Evolutionary conservation across 2,113 vertebrate species (phyloP), one percentile per base, ranked within the genome.

Genomic region (Todiramphus saurophagus): DNA sequence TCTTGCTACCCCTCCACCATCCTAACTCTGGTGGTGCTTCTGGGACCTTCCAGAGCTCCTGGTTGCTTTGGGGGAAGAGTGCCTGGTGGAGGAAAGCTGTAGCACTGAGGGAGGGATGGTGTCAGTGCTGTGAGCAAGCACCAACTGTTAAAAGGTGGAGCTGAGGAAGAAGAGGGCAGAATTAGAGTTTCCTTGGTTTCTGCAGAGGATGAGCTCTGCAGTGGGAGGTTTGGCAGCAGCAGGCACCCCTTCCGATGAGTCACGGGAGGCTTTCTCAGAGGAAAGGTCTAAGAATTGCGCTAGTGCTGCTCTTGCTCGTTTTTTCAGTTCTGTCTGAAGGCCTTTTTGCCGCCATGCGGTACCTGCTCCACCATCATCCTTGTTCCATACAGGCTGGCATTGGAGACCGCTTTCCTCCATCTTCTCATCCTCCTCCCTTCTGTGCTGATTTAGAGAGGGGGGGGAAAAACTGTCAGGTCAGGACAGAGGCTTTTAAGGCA

Each of bases 201-300:
- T 87, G 77, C 87, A 94, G 83, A 74, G 83, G 53, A 77, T 81
- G 83, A 87, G 83, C 69, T 95, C 74, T 91, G 88, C 77, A 79
- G 89, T 92, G 90, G 89, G 90, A 96, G 79, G 58, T 79, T 95
- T 96, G 94, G 90, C 89, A 94, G 83, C 90, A 90, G 83, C 86
- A 87, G 53, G 31, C 69, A 59, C 89, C 96, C 84, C 94, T 92
- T 92, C 59, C 2, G 18, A 27, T 94, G 96, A 91, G 77, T 92
- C 83, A 94, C 67, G 23, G 68, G 86, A 95, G 50, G 69, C 77
- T 79, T 83, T 90, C 73, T 91, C 39, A 33, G 73, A 92, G n/a
- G 73, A 92, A 37, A 59, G 74, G 83, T 75, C 80, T 51, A 37
- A 91, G 86, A 81, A 85, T 21, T 93, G 83, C 0, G 2, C 81